Evolutionary conservation across 2,888 invertebrate genomes (phyloP).

Genomic region (Eumerus sabulonum): DNA sequence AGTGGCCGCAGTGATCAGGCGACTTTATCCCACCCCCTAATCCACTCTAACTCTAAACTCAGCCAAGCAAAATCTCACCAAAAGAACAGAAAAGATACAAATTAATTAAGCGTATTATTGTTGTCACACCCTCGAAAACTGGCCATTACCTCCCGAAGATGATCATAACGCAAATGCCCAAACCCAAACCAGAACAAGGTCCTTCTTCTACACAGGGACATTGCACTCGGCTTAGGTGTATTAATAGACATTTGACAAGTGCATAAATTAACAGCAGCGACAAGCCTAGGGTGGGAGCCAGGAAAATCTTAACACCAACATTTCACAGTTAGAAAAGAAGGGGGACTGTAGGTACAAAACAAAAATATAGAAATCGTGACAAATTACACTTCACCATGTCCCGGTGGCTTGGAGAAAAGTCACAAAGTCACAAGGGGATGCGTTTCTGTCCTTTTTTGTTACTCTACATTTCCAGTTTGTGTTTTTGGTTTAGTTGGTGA

Average conservation of each 20-base stretch:
- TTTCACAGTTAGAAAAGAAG: slow-evolving; percentile 9
- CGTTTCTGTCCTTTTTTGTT: slow-evolving; percentile 12
- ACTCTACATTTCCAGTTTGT: too few species aligned
- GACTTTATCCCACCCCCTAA: too few species aligned
- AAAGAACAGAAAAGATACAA: too few species aligned
- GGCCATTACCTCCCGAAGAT: too few species aligned
- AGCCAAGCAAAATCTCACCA: too few species aligned
- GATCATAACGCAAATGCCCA: not conserved
- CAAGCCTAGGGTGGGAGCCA: slow-evolving; percentile 23
- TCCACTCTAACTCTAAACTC: too few species aligned
- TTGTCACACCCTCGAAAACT: too few species aligned
- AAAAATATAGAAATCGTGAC: slow-evolving; percentile 48
- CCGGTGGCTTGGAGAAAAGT: slow-evolving; percentile 16
- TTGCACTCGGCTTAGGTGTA: slow-evolving; percentile 39
- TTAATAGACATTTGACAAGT: slow-evolving; percentile 52
- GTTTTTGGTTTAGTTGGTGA: too few species aligned
- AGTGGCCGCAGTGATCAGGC: too few species aligned
- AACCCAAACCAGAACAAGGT: slow-evolving; percentile 3
- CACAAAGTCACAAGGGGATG: slow-evolving; percentile 37
- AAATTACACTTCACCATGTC: slow-evolving; percentile 53
- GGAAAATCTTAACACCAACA: slow-evolving; percentile 41
- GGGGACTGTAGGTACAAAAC: too few species aligned
- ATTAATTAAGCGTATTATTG: too few species aligned
- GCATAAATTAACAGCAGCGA: slow-evolving; percentile 51
- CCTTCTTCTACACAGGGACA: slow-evolving; percentile 27